Evolutionary conservation across 35 echinoderm and acorn worm species (phyloP), one percentile per base, ranked within the genome.

Genomic region (Ophiothrix spiculata): DNA sequence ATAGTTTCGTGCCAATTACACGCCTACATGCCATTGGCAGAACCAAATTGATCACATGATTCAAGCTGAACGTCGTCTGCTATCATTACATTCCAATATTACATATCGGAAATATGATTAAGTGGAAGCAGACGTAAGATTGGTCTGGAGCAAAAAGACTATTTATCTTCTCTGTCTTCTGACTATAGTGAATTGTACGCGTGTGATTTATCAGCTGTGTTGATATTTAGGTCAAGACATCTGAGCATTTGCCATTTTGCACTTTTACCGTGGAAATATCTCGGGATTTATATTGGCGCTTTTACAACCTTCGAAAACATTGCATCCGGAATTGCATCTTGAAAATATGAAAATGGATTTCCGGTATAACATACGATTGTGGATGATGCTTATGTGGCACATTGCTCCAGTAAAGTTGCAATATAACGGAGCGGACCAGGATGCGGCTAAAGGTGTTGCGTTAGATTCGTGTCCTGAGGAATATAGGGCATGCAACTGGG

Each of bases 401-500:
- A n/a, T n/a, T n/a, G n/a, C n/a, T n/a, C n/a, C n/a, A n/a, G n/a
- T n/a, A n/a, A n/a, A n/a, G n/a, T n/a, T n/a, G n/a, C n/a, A n/a
- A n/a, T n/a, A n/a, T n/a, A n/a, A n/a, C n/a, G n/a, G n/a, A n/a
- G n/a, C n/a, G n/a, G n/a, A n/a, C n/a, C n/a, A n/a, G n/a, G n/a
- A n/a, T n/a, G 42, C 42, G 6, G 42, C 42, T 19, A 49, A 49
- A 49, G 42, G 42, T 49, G 42, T 49, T 15, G 82, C 87, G 3
- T 76, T 56, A 56, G 94, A 97, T 56, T 19, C 80, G 64, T 97
- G 94, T 56, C 90, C 94, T 23, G 33, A 38, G 42, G 90, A 97
- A 75, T 97, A 92, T 74, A 76, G 41, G 28, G 74, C 64, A 78
- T 80, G 81, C 38, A 87, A 86, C 75, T 97, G 94, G 94, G 38